Evolutionary conservation across 1,140 invertebrate species (phyloP), one percentile per base, ranked within the genome.

Genomic region (Mizuhopecten yessoensis): DNA sequence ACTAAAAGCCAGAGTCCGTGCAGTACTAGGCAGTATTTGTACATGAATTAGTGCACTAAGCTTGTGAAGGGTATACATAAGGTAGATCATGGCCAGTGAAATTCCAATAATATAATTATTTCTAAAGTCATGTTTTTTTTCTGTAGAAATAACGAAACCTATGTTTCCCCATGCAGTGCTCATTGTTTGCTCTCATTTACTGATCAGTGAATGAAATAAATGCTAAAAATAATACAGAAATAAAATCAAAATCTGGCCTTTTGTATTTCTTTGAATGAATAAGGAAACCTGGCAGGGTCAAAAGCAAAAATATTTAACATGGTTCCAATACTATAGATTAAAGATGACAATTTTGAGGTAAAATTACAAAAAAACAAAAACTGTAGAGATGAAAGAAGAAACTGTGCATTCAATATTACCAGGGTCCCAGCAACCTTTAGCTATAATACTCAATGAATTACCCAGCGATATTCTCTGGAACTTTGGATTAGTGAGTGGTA

Each of bases 381-480:
- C n/a, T n/a, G 29, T n/a, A 29, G n/a, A 75, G 17, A 75, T 75
- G n/a, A 75, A 29, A 29, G 1, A 75, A 75, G 23, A 75, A 75
- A 75, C 3, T 75, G n/a, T 75, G 57, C 11, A 5, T n/a, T 75
- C 57, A 75, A 45, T 75, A 75, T 29, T 75, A 75, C 57, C 57
- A 75, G 57, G 57, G 57, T 75, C 57, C 57, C 57, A 75, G 57
- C 57, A 75, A 75, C 57, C 57, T 75, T 75, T 29, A 75, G 57
- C 57, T 75, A 75, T 75, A 75, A 29, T 75, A 75, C 57, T 75
- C 57, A 75, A 75, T 75, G n/a, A 75, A 75, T 75, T 75, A 75
- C 57, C 57, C 57, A 29, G 17, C 13, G 36, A 39, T 39, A 13
- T 49, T 75, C 23, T 75, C 57, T 75, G 57, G 9, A 45, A 45